These are phyloP conservation scores for Pungitius pungitius DNA, from an alignment of 2,113 vertebrate genomes.

Conservation along the genomic window DNA sequence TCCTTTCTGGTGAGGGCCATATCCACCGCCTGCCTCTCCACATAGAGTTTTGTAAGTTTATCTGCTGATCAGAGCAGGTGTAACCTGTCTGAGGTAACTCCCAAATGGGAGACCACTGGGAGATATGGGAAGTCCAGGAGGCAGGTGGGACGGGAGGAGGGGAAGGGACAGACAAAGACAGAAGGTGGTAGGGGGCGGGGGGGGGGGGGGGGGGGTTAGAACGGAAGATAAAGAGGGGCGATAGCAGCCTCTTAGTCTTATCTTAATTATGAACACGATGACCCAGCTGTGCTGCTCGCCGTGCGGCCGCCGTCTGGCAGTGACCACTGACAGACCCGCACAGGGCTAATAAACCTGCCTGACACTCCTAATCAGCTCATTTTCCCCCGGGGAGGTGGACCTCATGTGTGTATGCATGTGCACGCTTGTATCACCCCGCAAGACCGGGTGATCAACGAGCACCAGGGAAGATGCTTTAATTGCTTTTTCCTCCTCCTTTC, in stretches of 20 bases:
- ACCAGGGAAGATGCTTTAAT: conserved; percentile 56
- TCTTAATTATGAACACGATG: conserved; percentile 74
- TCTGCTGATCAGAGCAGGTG: conserved; percentile 16
- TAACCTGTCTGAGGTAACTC: background rate
- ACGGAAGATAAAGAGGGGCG: conserved; percentile 44
- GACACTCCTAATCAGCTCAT: conserved; percentile 64
- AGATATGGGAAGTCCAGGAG: background rate
- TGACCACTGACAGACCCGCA: conserved; percentile 33
- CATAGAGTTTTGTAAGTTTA: conserved; percentile 18
- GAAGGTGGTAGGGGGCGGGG: background rate
- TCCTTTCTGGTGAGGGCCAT: background rate
- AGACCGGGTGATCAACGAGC: conserved; percentile 61
- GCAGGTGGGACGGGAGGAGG: background rate
- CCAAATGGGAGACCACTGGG: background rate
- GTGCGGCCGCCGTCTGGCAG: conserved; percentile 13
- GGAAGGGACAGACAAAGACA: conserved; percentile 10
- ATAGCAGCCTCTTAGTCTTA: conserved; percentile 54
- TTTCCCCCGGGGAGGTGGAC: conserved; percentile 17
- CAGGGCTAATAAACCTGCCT: conserved; percentile 68
- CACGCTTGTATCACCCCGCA: conserved; percentile 25
- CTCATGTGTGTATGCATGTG: conserved; percentile 8
- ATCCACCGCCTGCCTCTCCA: background rate
- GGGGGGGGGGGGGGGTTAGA: background rate
- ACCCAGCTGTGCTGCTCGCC: conserved; percentile 59
- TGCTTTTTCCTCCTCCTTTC: conserved; percentile 53